phyloP scores from a whole-genome alignment of 1,140 invertebrate genomes.

The Scaptomyza graminum region DNA sequence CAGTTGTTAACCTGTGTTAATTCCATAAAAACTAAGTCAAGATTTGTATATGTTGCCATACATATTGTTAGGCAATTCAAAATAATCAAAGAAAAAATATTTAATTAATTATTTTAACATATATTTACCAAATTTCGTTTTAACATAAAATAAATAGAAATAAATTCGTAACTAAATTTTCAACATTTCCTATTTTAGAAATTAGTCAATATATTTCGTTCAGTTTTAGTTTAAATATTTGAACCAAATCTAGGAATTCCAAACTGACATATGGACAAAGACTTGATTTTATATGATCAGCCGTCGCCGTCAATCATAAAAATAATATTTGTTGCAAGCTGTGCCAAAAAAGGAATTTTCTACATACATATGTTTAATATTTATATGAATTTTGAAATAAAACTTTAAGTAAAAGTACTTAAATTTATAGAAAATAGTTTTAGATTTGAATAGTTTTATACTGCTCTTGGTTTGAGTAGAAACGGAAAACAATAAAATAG shows the following conservation, averaged over 20 bases:
- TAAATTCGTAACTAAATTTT: not conserved
- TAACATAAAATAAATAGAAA: not conserved
- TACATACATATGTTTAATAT: constrained; percentile 5
- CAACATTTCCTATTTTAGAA: not conserved
- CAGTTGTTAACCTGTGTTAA: not conserved
- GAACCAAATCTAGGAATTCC: constrained; percentile 30
- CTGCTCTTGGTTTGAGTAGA: constrained; percentile 56
- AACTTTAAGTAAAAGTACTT: constrained; percentile 18
- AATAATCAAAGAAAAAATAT: too few relatives aligned
- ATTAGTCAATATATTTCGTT: not conserved
- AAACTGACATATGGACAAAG: constrained; percentile 22
- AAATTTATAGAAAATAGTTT: constrained; percentile 53
- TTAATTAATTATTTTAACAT: too few relatives aligned
- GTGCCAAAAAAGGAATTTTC: constrained; percentile 11
- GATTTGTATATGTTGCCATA: not conserved
- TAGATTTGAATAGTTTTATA: constrained; percentile 61
- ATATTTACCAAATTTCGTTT: not conserved
- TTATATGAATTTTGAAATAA: constrained; percentile 13
- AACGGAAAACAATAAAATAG: constrained; percentile 72
- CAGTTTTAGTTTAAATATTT: constrained; percentile 3
- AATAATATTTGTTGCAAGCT: constrained; percentile 18
- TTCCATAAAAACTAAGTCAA: not conserved
- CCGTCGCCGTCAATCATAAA: constrained; percentile 55
- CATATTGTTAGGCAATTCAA: not conserved
- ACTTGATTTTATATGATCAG: constrained; percentile 40